A percentile compares a stretch with the other conserved stretches of the same genome.
Conservation (phyloP, 2,888 invertebrate species). For the Xanthorhoe designata region DNA sequence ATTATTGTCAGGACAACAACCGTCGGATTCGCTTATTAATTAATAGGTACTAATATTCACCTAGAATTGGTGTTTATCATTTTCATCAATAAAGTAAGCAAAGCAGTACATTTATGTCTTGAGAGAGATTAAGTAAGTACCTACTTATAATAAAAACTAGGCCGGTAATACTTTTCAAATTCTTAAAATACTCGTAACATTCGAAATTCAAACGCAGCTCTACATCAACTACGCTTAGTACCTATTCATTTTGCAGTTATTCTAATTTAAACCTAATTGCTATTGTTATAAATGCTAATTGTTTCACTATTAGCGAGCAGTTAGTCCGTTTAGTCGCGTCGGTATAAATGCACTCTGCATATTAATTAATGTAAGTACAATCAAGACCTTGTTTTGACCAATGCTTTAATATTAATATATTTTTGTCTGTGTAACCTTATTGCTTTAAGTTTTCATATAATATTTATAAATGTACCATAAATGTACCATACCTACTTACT, state of each 20-base stretch:
- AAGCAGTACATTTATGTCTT: no score
- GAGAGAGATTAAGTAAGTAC: no score
- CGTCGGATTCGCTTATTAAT: no score
- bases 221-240: neutral
- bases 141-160: no score
- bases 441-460: neutral
- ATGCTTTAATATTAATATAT: neutral
- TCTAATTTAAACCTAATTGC: conserved; percentile 1
- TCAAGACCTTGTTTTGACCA: conserved; percentile 10
- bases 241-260: neutral
- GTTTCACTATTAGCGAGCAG: neutral
- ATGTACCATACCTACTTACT: neutral
- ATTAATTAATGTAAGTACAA: neutral
- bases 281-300: conserved; percentile 1
- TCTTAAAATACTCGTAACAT: neutral
- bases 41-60: no score
- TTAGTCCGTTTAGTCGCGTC: neutral
- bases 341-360: neutral
- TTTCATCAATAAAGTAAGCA: no score
- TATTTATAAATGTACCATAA: neutral
- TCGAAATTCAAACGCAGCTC: neutral
- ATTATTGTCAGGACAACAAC: no score
- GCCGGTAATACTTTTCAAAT: no score
- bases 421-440: neutral
- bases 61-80: no score